A percentile compares a stretch with the other conserved stretches of the same genome.
Evolutionary conservation across 2,888 invertebrate species (phyloP).

Genomic region (Tetropium fuscum): DNA sequence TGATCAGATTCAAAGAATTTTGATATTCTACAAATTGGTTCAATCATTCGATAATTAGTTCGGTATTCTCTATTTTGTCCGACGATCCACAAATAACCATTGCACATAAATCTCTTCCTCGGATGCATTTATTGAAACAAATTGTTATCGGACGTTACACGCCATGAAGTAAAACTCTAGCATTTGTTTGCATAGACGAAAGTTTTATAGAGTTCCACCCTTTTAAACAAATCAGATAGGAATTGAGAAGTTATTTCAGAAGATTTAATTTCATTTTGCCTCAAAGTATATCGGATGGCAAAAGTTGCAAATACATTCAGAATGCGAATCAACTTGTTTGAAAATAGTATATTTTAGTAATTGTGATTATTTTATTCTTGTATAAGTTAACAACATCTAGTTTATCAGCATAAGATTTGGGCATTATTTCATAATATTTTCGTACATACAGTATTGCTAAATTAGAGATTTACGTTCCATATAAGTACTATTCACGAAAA

Average conservation of each 20-base stretch:
- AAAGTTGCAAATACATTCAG: not conserved
- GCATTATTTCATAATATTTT: not conserved
- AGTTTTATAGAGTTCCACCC: conserved; percentile 5
- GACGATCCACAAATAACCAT: no score
- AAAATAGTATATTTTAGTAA: not conserved
- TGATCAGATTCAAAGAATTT: no score
- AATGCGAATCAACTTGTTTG: not conserved
- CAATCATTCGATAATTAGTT: no score
- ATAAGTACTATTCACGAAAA: no score
- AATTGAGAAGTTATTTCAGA: conserved; percentile 13
- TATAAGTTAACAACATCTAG: not conserved
- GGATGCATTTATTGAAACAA: conserved; percentile 24
- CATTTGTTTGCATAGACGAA: conserved; percentile 22
- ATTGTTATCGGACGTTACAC: conserved; percentile 6
- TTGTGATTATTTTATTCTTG: not conserved
- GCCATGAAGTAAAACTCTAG: conserved; percentile 9
- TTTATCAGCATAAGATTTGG: not conserved
- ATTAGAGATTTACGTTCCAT: no score
- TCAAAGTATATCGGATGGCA: not conserved
- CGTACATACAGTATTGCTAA: no score
- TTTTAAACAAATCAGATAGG: conserved; percentile 11
- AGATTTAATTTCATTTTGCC: conserved; percentile 5
- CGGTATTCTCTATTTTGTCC: no score
- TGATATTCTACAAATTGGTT: no score
- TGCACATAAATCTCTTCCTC: conserved; percentile 7